Percentiles rank a stretch among this genome's conserved stretches.
These are phyloP conservation scores for Yponomeuta plumbellus DNA, from an alignment of 2,888 invertebrate genomes.

Conservation along the genomic window DNA sequence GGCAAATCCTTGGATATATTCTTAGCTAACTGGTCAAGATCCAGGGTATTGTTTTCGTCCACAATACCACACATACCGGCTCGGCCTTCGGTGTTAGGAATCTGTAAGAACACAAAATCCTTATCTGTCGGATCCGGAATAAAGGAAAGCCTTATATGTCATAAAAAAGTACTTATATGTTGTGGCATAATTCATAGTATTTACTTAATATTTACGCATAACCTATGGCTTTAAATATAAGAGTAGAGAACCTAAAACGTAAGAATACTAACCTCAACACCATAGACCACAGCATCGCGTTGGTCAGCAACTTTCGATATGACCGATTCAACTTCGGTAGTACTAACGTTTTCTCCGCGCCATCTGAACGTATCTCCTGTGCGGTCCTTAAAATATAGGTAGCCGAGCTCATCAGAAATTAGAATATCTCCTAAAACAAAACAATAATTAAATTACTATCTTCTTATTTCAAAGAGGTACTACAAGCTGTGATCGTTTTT, in stretches of 20 bases:
- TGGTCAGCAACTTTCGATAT: conserved; percentile 90
- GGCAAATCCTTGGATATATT: conserved; percentile 86
- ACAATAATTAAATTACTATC: neutral
- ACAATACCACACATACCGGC: conserved; percentile 98
- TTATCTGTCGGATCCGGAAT: neutral
- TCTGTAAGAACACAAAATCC: conserved; percentile 45
- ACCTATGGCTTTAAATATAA: no score
- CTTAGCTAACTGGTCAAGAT: conserved; percentile 78
- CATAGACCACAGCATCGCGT: conserved; percentile 95
- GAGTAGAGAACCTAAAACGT: no score
- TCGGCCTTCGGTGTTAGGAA: conserved; percentile 88
- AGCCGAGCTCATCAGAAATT: conserved; percentile 93
- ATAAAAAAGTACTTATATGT: no score
- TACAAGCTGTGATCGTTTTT: neutral
- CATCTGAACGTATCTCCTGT: conserved; percentile 98
- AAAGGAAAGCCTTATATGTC: no score
- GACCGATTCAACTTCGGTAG: conserved; percentile 96
- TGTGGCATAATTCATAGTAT: no score
- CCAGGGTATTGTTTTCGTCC: conserved; percentile 82
- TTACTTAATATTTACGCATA: no score
- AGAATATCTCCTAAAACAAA: conserved; percentile 85
- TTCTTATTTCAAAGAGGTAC: conserved; percentile 1
- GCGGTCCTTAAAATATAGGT: conserved; percentile 95
- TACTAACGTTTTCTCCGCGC: conserved; percentile 99
- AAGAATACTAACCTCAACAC: conserved; percentile 83